Evolutionary conservation across 1,140 invertebrate genomes (phyloP).

Genomic region (Phymastichus coffea): DNA sequence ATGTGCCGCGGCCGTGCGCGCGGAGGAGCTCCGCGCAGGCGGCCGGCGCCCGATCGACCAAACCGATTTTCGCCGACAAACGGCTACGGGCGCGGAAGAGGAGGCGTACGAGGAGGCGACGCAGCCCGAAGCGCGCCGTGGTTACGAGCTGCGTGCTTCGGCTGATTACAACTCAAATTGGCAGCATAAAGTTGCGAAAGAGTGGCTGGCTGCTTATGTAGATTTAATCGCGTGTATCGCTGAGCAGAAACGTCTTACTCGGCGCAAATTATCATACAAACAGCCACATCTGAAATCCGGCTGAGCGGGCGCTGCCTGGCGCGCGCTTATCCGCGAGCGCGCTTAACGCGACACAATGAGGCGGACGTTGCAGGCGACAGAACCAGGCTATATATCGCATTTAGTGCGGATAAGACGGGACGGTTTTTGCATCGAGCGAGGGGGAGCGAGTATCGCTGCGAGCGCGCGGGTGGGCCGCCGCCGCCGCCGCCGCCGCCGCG

Average conservation of each 20-base stretch:
- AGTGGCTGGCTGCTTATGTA: neutral
- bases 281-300: neutral
- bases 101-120: neutral
- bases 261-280: slow-evolving; percentile 11
- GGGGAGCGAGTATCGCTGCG: neutral
- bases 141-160: too few species aligned
- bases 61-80: slow-evolving; percentile 18
- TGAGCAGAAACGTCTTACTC: slow-evolving; percentile 1
- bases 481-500: too few species aligned
- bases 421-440: neutral
- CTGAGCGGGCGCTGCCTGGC: too few species aligned
- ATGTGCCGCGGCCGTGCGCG: slow-evolving; percentile 31
- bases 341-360: slow-evolving; percentile 2
- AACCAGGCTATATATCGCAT: neutral
- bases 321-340: too few species aligned
- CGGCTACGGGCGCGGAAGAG: neutral
- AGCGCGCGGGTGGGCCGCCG: slow-evolving; percentile 42
- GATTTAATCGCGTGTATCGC: neutral
- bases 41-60: slow-evolving; percentile 21
- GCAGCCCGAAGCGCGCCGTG: neutral
- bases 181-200: too few species aligned
- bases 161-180: too few species aligned
- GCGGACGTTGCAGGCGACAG: neutral
- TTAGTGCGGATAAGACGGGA: neutral
- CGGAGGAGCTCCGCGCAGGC: slow-evolving; percentile 32